phyloP scores from a whole-genome alignment of 2,797 vertebrate species.

The Ptychadena robeensis region DNA sequence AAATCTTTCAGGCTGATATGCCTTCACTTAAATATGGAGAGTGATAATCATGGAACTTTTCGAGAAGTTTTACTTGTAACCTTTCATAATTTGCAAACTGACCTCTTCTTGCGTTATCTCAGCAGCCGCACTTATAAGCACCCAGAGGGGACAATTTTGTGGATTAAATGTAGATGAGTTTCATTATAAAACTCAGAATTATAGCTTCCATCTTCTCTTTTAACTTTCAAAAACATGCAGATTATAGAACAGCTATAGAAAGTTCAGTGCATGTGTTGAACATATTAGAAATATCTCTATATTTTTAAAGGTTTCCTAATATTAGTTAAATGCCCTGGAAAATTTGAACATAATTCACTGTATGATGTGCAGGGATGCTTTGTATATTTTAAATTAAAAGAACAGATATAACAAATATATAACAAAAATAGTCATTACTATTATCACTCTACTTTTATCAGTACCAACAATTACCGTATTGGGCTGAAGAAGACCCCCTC shows the following conservation, averaged over 20 bases:
- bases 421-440: too few species aligned
- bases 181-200: conserved; percentile 18
- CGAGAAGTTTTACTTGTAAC: conserved; percentile 44
- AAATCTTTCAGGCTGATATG: conserved; percentile 4
- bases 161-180: conserved; percentile 48
- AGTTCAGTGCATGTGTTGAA: not conserved
- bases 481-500: too few species aligned
- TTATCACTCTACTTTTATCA: too few species aligned
- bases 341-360: not conserved
- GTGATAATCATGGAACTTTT: conserved; percentile 10
- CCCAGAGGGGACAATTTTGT: conserved; percentile 36
- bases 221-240: conserved; percentile 17
- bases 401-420: too few species aligned
- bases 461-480: too few species aligned
- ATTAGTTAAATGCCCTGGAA: not conserved
- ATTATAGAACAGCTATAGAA: not conserved
- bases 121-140: not conserved
- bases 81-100: conserved; percentile 50
- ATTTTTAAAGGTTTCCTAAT: not conserved
- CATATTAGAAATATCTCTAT: not conserved
- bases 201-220: conserved; percentile 32
- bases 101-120: conserved; percentile 33
- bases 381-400: not conserved
- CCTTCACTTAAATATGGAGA: conserved; percentile 17
- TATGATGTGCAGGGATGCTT: not conserved